Evolutionary conservation across 2,888 invertebrate species (phyloP), one percentile per base, ranked within the genome.

Genomic region (Diaperis boleti): DNA sequence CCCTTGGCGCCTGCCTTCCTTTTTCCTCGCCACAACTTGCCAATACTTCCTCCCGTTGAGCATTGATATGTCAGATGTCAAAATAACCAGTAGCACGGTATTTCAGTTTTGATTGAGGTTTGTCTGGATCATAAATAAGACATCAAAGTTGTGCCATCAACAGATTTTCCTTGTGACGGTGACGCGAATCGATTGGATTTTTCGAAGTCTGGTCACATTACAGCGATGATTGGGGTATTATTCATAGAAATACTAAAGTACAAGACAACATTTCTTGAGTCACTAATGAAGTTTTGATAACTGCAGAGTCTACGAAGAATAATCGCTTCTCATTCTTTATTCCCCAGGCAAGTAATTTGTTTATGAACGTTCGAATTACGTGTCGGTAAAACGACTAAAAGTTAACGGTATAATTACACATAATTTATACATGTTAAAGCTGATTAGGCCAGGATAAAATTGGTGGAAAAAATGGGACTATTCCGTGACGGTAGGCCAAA

Each of bases 141-240:
- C 26, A 14, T 54, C 39, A 54, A 39, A 54, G 54, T 54, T 41
- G 26, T 41, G 35, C 11, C 44, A 35, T 59, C 59, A 56, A 44
- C 39, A 45, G 59, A 41, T 66, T 60, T 63, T 47, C 52, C 11
- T 52, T 59, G 49, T 50, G 59, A 47, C 13, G 45, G 14, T 57
- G 57, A 57, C 45, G 20, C 41, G 15, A 52, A 60, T 60, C 60
- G 60, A 60, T 69, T 22, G 52, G 20, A 35, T 56, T 59, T 72
- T 76, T 73, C 59, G 71, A 65, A 76, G 66, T 69, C 77, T 70
- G 69, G 76, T 77, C 77, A 77, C 77, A 76, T 76, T 75, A 76
- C 70, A 67, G 70, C 75, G 75, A 76, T 77, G 76, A 76, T n/a
- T n/a, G n/a, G n/a, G 73, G 68, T 77, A 76, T 76, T 77, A 76